Base-by-base conservation (phyloP, 2,888 invertebrate species). In the Willowsia nigromaculata region DNA sequence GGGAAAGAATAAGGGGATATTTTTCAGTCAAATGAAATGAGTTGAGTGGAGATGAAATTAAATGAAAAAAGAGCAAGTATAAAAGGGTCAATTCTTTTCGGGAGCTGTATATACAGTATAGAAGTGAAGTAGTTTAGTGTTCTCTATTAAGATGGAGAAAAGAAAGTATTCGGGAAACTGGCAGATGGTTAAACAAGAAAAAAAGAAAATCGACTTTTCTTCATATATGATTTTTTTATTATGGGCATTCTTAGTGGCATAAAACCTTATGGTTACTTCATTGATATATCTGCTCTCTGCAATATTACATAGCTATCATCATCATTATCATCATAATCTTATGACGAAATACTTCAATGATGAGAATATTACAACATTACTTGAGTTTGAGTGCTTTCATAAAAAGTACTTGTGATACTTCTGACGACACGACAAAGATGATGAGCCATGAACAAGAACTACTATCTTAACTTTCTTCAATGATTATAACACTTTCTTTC, bases 11-110 rank as follows among this genome's bases (percentile, higher is more conserved):
- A 43, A 47, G 37, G 65, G 62, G 81, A 59, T 62, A 43, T 62
- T 59, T 81, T 81, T 62, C 30, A 82, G 81, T 81, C 59, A 81
- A 81, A 81, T 81, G 81, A 81, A 81, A 81, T 62, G 81, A 81
- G 59, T 43, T 40, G 59, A 81, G 81, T 62, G 40, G 62, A 59
- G 59, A 80, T 78, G 78, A 80, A 59, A 80, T 59, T 40, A 59
- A 50, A 74, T 47, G 56, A 59, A 59, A 56, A 76, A 18, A 40
- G 56, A 80, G 56, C 33, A 30, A 53, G 25, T 9, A 59, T 59
- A 78, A 78, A 50, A 18, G 78, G 53, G 78, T 50, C 65, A 65
- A 30, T 65, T 27, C 33, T 13, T 43, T 6, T 9, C 33, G 30
- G 13, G 2, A 1, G 27, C 4, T 27, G 27, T 53, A 18, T 53